phyloP scores from a whole-genome alignment of 2,797 vertebrate genomes.

The Pseudochromis fuscus region DNA sequence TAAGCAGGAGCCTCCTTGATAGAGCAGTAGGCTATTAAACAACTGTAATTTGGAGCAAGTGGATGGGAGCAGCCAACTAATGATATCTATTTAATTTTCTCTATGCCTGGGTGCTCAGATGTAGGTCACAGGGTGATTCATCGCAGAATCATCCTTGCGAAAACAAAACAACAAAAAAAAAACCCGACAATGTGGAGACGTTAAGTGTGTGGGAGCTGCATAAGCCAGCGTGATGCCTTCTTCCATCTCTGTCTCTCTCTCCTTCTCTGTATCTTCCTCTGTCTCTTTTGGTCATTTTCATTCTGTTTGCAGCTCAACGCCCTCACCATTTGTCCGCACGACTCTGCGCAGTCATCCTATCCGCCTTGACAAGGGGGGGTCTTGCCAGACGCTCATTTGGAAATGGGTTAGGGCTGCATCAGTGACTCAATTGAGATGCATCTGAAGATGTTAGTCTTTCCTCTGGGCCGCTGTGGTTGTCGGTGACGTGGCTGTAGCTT shows the following conservation, averaged over 20 bases:
- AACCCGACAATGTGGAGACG: slow-evolving; percentile 54
- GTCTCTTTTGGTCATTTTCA: slow-evolving; percentile 74
- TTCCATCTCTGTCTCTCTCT: slow-evolving; percentile 51
- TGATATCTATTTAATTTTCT: slow-evolving; percentile 68
- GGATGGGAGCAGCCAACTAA: slow-evolving; percentile 49
- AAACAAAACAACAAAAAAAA: slow-evolving; percentile 46
- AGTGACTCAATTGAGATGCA: slow-evolving; percentile 74
- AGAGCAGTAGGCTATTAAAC: slow-evolving; percentile 44
- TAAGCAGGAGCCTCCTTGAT: slow-evolving; percentile 30
- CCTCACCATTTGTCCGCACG: slow-evolving; percentile 62
- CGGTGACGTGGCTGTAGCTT: slow-evolving; percentile 50
- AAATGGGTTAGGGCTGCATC: slow-evolving; percentile 69
- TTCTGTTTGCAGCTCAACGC: slow-evolving; percentile 70
- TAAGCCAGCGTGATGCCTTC: slow-evolving; percentile 40
- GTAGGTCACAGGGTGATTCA: slow-evolving; percentile 77
- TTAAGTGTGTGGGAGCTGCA: slow-evolving; percentile 57
- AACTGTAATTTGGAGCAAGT: slow-evolving; percentile 59
- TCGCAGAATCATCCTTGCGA: slow-evolving; percentile 54
- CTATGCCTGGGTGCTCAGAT: slow-evolving; percentile 56
- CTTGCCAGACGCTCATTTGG: slow-evolving; percentile 71
- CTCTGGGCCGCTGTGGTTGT: slow-evolving; percentile 38
- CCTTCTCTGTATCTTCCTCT: slow-evolving; percentile 46
- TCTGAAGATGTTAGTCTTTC: slow-evolving; percentile 59
- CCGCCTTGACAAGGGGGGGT: slow-evolving; percentile 69
- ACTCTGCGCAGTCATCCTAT: slow-evolving; percentile 62